These are phyloP conservation scores for Aquatica leii DNA, from an alignment of 2,888 invertebrate genomes.

Conservation along the genomic window DNA sequence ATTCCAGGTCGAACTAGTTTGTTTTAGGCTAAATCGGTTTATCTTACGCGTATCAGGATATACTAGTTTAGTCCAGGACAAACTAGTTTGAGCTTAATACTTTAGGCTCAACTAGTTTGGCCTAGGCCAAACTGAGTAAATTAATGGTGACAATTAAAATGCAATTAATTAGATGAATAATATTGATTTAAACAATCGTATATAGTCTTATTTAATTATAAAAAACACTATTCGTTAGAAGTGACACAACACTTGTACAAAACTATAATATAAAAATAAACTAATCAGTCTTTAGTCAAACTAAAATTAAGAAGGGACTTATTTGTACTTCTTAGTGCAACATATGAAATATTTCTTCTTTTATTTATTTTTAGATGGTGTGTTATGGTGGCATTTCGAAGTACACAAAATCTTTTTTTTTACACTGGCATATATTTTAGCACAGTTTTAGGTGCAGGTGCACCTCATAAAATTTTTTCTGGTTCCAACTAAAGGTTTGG, in stretches of 20 bases:
- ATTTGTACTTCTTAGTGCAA: background rate
- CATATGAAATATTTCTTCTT: background rate
- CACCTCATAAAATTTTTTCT: conserved; percentile 5
- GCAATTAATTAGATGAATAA: too few relatives aligned
- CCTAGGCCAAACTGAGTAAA: too few relatives aligned
- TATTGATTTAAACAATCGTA: too few relatives aligned
- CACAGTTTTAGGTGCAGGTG: background rate
- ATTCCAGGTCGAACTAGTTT: too few relatives aligned
- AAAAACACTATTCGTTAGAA: background rate
- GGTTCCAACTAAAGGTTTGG: conserved; percentile 1
- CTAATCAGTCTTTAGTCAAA: background rate
- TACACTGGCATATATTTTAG: background rate
- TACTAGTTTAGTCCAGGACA: too few relatives aligned
- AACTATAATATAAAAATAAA: background rate
- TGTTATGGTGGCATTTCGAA: background rate
- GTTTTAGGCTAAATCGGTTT: too few relatives aligned
- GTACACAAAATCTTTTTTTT: conserved; percentile 2
- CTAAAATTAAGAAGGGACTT: background rate
- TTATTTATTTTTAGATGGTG: conserved; percentile 1
- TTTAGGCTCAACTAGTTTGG: too few relatives aligned
- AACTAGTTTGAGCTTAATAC: too few relatives aligned
- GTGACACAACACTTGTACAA: background rate
- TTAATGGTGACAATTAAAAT: too few relatives aligned
- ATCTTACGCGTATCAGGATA: too few relatives aligned
- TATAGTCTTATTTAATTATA: too few relatives aligned